Conservation (phyloP, 2,797 vertebrate species). For the Macroramphosus scolopax region DNA sequence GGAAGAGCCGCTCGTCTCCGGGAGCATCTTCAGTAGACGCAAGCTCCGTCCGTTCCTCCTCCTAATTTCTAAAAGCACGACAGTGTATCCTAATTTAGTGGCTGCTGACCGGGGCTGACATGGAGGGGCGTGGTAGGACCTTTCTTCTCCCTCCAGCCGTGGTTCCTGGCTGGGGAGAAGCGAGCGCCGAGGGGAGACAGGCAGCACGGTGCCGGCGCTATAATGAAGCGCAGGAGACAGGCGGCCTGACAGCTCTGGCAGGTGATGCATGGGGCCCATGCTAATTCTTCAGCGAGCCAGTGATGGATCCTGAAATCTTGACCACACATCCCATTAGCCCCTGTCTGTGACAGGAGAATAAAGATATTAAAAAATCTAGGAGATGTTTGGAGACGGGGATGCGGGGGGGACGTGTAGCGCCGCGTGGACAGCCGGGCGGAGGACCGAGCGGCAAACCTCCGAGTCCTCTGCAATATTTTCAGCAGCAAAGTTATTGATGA, state of each 20-base stretch:
- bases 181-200: constrained; percentile 77
- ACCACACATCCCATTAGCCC: constrained; percentile 99
- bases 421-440: constrained; percentile 76
- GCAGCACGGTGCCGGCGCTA: constrained; percentile 77
- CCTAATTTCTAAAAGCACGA: constrained; percentile 79
- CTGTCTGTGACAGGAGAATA: constrained; percentile 94
- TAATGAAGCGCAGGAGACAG: constrained; percentile 88
- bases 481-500: constrained; percentile 81
- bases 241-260: constrained; percentile 94
- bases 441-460: constrained; percentile 75
- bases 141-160: constrained; percentile 69
- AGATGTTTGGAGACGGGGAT: constrained; percentile 70
- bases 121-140: constrained; percentile 83
- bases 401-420: constrained; percentile 50
- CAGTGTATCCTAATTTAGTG: constrained; percentile 82
- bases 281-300: constrained; percentile 92
- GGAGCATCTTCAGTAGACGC: constrained; percentile 70
- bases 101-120: constrained; percentile 81
- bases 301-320: constrained; percentile 99
- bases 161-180: constrained; percentile 67
- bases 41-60: constrained; percentile 68
- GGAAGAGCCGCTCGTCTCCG: constrained; percentile 62
- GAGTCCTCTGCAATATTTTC: constrained; percentile 78
- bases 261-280: constrained; percentile 92
- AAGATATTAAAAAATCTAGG: constrained; percentile 77